These are phyloP conservation scores for Sylvia borin DNA, from an alignment of 2,797 vertebrate genomes.

Conservation along the genomic window DNA sequence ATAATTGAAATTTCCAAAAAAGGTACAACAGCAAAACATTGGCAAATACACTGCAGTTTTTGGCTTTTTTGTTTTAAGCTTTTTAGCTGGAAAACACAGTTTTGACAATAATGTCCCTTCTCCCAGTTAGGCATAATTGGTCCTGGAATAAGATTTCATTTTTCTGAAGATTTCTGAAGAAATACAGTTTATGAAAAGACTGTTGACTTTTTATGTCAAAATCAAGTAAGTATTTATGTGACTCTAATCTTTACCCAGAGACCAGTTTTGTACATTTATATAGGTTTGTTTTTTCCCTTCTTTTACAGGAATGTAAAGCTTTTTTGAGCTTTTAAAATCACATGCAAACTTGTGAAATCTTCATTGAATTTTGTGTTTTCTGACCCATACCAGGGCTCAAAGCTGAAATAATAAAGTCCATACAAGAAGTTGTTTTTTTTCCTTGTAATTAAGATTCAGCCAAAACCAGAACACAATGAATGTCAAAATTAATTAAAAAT, in stretches of 20 bases:
- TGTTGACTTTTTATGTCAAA: background rate
- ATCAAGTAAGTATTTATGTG: background rate
- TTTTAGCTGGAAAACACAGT: background rate
- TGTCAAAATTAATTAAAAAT: background rate
- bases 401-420: background rate
- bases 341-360: background rate
- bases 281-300: background rate
- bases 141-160: background rate
- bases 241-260: background rate
- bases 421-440: fast-evolving
- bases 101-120: background rate
- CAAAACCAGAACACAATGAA: background rate
- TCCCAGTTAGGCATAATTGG: background rate
- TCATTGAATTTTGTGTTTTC: background rate
- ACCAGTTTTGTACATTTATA: background rate
- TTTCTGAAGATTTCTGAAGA: background rate
- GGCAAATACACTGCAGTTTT: background rate
- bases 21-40: background rate
- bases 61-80: background rate
- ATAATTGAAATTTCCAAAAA: background rate
- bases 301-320: background rate
- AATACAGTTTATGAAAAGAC: background rate
- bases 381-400: background rate
- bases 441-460: background rate
- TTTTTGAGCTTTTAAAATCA: background rate